Conservation (phyloP, 1,140 invertebrate genomes). For the Uloborus diversus region DNA sequence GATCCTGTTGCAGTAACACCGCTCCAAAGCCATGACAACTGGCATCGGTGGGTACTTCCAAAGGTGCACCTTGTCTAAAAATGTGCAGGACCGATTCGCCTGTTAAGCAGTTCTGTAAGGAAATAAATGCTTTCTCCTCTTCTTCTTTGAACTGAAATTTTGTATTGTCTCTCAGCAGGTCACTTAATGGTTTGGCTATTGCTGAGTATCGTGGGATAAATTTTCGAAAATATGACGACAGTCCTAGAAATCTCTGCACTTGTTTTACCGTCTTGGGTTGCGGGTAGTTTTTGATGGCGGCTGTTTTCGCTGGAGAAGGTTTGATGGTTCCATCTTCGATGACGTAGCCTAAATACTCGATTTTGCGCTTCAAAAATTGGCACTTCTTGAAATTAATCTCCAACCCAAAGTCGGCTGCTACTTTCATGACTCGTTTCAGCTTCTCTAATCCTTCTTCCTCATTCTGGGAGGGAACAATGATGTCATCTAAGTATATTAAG, state of each 20-base stretch:
- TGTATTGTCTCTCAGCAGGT: slow-evolving; percentile 65
- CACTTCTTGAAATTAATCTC: slow-evolving; percentile 20
- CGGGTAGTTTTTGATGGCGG: slow-evolving; percentile 45
- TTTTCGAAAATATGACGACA: slow-evolving; percentile 61
- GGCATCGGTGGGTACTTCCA: slow-evolving; percentile 60
- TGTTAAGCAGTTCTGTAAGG: slow-evolving; percentile 61
- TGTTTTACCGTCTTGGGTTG: slow-evolving; percentile 59
- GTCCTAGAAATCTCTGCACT: slow-evolving; percentile 61
- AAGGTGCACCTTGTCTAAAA: slow-evolving; percentile 50
- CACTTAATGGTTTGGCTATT: slow-evolving; percentile 62
- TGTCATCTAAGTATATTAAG: slow-evolving; percentile 12
- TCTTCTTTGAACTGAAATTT: slow-evolving; percentile 62
- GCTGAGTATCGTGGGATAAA: slow-evolving; percentile 61
- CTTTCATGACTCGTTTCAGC: background rate
- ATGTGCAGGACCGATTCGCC: slow-evolving; percentile 59
- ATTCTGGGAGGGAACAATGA: background rate
- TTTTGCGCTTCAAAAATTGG: background rate
- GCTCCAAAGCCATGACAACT: slow-evolving; percentile 67
- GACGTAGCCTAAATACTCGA: slow-evolving; percentile 5
- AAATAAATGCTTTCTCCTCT: slow-evolving; percentile 62
- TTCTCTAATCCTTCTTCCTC: background rate
- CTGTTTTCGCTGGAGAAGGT: slow-evolving; percentile 3
- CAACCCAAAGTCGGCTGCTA: background rate
- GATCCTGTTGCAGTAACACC: slow-evolving; percentile 66
- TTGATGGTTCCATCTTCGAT: slow-evolving; percentile 1